These are phyloP conservation scores for Hyppa rectilinea DNA, from an alignment of 2,888 invertebrate genomes.

Conservation along the genomic window DNA sequence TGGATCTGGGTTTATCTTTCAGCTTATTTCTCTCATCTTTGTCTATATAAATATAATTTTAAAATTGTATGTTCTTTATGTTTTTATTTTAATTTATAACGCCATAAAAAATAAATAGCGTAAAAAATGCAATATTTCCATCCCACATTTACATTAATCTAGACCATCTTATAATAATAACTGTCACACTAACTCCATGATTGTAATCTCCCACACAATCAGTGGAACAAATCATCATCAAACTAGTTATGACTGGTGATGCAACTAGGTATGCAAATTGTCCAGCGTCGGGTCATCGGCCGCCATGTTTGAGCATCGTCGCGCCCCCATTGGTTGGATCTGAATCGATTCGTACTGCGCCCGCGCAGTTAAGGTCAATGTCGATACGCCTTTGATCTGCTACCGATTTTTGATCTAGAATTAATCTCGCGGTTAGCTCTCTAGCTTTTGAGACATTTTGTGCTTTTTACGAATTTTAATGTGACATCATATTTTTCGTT, in stretches of 20 bases:
- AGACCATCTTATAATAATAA: slow-evolving; percentile 40
- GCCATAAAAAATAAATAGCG: slow-evolving; percentile 19
- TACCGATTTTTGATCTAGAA: slow-evolving; percentile 78
- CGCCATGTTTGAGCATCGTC: slow-evolving; percentile 82
- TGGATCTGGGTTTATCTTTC: neutral
- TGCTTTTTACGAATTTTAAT: slow-evolving; percentile 17
- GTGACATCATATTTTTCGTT: neutral
- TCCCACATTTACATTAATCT: slow-evolving; percentile 21
- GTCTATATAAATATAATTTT: neutral
- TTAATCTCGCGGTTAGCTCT: slow-evolving; percentile 58
- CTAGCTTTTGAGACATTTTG: slow-evolving; percentile 46
- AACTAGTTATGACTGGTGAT: slow-evolving; percentile 82
- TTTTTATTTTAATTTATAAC: slow-evolving; percentile 6
- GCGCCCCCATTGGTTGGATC: slow-evolving; percentile 81
- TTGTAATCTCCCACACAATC: slow-evolving; percentile 61
- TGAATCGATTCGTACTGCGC: slow-evolving; percentile 88
- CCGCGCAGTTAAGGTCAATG: slow-evolving; percentile 87
- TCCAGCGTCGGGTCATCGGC: slow-evolving; percentile 82
- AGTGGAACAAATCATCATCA: slow-evolving; percentile 76
- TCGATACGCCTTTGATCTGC: slow-evolving; percentile 86
- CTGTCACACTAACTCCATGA: slow-evolving; percentile 24
- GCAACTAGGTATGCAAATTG: slow-evolving; percentile 89
- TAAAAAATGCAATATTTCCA: slow-evolving; percentile 16
- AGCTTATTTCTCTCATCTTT: neutral
- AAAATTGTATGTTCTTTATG: neutral